These are phyloP conservation scores for Sisor rabdophorus DNA, from an alignment of 2,113 vertebrate genomes.

Conservation along the genomic window DNA sequence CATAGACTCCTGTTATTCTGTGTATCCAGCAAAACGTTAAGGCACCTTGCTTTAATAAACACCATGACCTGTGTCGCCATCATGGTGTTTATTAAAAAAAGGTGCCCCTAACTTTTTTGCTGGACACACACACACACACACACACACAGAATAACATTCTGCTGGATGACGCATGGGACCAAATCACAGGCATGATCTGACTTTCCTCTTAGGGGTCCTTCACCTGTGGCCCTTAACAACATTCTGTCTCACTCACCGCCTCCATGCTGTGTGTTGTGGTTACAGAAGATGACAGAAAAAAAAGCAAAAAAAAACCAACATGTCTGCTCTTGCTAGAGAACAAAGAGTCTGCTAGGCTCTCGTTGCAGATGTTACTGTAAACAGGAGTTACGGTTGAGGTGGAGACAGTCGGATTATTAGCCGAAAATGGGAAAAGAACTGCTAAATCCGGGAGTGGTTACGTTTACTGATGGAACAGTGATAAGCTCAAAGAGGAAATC, in stretches of 20 bases:
- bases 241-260: conserved; percentile 33
- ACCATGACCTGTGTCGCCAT: no score
- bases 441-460: conserved; percentile 24
- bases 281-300: conserved; percentile 7
- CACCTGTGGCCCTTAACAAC: conserved; percentile 33
- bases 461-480: neutral
- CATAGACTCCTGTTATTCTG: neutral
- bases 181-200: conserved; percentile 45
- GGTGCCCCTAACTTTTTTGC: no score
- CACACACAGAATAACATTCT: conserved; percentile 22
- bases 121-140: conserved; percentile 16
- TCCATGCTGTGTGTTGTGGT: conserved; percentile 49
- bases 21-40: no score
- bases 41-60: no score
- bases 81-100: conserved; percentile 5
- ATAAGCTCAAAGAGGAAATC: conserved; percentile 5
- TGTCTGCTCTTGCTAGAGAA: conserved; percentile 44
- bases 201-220: conserved; percentile 33
- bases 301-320: conserved; percentile 1
- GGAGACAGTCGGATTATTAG: conserved; percentile 30
- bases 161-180: conserved; percentile 15
- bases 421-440: neutral
- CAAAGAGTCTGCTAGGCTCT: conserved; percentile 9
- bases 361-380: conserved; percentile 24
- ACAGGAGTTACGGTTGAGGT: conserved; percentile 31